A percentile compares a stretch with the other conserved stretches of the same genome.
Conservation (phyloP, 2,888 invertebrate species). For the Mallateleia sp. region DNA sequence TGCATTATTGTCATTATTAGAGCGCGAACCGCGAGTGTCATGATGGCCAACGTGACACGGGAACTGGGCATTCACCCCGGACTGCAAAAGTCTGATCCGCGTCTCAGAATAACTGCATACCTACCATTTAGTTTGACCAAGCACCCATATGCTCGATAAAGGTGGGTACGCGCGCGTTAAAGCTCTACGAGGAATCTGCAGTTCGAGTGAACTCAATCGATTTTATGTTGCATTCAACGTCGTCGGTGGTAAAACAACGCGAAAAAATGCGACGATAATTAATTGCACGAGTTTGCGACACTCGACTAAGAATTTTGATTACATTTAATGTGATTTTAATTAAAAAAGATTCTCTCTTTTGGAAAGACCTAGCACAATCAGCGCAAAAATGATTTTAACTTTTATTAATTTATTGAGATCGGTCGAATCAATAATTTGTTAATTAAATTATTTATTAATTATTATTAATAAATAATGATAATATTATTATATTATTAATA, state of each 20-base stretch:
- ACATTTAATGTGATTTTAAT: not conserved
- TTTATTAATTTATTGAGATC: too few relatives aligned
- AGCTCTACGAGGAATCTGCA: constrained; percentile 24
- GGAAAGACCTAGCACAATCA: too few relatives aligned
- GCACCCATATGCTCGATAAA: constrained; percentile 61
- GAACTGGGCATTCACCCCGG: constrained; percentile 72
- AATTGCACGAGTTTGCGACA: not conserved
- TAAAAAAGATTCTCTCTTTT: not conserved
- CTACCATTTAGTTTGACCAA: constrained; percentile 66
- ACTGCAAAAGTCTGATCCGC: constrained; percentile 65
- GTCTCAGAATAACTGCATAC: constrained; percentile 74
- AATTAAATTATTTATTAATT: too few relatives aligned
- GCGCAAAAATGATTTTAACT: too few relatives aligned
- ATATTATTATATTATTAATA: too few relatives aligned
- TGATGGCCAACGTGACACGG: constrained; percentile 33
- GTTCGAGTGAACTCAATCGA: constrained; percentile 47
- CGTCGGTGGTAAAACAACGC: constrained; percentile 3
- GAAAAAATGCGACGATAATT: not conserved
- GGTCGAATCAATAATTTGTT: too few relatives aligned
- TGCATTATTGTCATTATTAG: constrained; percentile 65
- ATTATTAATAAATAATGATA: too few relatives aligned
- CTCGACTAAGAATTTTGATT: constrained; percentile 16
- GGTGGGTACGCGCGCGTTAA: constrained; percentile 45
- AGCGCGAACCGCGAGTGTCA: constrained; percentile 44
- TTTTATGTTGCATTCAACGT: constrained; percentile 18